Percentiles rank a stretch among this genome's conserved stretches.
These are phyloP conservation scores for Percina caprodes DNA, from an alignment of 2,113 vertebrate genomes.

Conservation along the genomic window DNA sequence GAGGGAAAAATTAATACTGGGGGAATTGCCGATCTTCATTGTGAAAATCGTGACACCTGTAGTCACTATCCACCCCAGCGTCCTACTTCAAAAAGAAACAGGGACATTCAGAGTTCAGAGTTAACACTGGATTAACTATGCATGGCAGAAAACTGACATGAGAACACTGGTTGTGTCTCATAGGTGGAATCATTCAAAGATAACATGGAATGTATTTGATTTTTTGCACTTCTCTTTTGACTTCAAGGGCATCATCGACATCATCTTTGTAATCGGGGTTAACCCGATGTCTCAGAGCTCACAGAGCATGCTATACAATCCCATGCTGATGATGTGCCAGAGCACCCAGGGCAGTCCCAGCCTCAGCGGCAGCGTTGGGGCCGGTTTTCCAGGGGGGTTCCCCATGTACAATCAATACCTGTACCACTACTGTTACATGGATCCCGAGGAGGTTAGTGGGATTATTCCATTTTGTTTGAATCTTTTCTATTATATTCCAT, in stretches of 20 bases:
- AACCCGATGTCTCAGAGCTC: slow-evolving; percentile 89
- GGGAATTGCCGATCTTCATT: too few relatives aligned
- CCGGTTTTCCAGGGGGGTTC: slow-evolving; percentile 68
- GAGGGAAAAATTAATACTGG: too few relatives aligned
- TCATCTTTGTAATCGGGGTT: slow-evolving; percentile 90
- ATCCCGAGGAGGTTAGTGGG: slow-evolving; percentile 87
- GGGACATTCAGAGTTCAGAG: too few relatives aligned
- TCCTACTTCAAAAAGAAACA: background rate
- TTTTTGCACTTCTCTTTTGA: background rate
- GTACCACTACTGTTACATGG: slow-evolving; percentile 92
- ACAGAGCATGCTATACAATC: slow-evolving; percentile 86
- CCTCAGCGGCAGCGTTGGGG: slow-evolving; percentile 71
- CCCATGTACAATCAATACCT: slow-evolving; percentile 87
- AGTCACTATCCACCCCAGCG: background rate
- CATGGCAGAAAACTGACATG: background rate
- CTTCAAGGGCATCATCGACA: slow-evolving; percentile 86
- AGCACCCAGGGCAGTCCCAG: slow-evolving; percentile 81
- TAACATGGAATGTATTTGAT: background rate
- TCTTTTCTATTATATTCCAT: background rate
- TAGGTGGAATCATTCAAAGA: background rate
- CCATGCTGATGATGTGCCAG: slow-evolving; percentile 87
- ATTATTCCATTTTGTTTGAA: background rate
- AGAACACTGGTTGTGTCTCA: background rate
- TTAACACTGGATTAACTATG: background rate
- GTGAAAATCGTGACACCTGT: too few relatives aligned